Evolutionary conservation across 2,797 vertebrate genomes (phyloP).

Genomic region (Danio tinwini): DNA sequence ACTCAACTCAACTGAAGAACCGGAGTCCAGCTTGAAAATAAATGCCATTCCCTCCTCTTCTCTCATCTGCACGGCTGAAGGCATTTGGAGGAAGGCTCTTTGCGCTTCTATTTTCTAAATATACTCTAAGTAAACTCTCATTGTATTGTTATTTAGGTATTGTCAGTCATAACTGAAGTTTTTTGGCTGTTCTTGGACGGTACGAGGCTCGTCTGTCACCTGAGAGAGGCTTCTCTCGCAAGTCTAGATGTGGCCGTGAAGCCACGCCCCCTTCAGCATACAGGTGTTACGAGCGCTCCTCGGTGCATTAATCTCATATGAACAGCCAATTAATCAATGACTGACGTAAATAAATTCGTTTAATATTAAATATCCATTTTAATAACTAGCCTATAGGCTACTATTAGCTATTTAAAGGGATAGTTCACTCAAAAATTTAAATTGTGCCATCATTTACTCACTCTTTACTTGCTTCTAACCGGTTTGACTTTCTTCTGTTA

Average conservation of each 20-base stretch:
- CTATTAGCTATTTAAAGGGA: too few relatives aligned
- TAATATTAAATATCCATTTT: too few relatives aligned
- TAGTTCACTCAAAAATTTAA: too few relatives aligned
- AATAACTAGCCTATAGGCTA: too few relatives aligned
- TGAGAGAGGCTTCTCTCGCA: not conserved
- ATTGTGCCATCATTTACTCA: too few relatives aligned
- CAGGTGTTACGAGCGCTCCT: conserved; percentile 39
- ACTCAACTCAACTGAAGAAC: conserved; percentile 16
- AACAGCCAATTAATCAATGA: not conserved
- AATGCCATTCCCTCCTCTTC: not conserved
- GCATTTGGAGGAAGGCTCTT: not conserved
- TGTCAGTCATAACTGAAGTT: conserved; percentile 12
- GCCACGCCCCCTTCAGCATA: conserved; percentile 47
- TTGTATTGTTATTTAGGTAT: not conserved
- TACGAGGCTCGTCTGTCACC: conserved; percentile 1
- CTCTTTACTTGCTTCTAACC: too few relatives aligned
- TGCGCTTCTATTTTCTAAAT: not conserved
- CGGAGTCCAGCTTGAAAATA: not conserved
- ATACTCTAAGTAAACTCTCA: not conserved
- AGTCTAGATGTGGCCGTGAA: conserved; percentile 4
- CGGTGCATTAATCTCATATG: not conserved
- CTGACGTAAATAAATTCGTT: not conserved
- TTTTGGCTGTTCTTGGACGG: not conserved
- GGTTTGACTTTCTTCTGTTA: too few relatives aligned
- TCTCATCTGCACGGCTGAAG: not conserved